Percentiles rank a stretch among this genome's conserved stretches.
Conservation (phyloP, 2,113 vertebrate genomes). For the Oplegnathus fasciatus region DNA sequence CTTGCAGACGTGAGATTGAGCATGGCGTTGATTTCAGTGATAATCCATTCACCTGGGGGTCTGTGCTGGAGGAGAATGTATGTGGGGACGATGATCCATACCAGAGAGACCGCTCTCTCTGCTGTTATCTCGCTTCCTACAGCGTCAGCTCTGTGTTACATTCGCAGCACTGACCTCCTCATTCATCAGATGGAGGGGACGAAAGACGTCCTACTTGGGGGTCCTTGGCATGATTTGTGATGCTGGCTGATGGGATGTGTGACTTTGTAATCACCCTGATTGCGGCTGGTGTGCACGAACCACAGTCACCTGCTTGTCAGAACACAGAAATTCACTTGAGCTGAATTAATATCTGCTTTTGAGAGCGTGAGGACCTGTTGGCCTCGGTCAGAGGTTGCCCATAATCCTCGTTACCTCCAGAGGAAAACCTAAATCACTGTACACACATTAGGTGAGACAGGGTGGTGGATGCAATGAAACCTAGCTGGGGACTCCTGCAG, state of each 20-base stretch:
- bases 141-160: not conserved
- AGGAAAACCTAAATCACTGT: not conserved
- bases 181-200: conserved; percentile 15
- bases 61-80: not conserved
- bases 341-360: not conserved
- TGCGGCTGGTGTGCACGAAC: not conserved
- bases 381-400: not conserved
- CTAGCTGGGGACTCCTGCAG: not conserved
- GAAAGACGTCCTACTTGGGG: not conserved
- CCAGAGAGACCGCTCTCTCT: conserved; percentile 13
- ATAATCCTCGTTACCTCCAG: not conserved
- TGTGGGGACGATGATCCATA: conserved; percentile 41
- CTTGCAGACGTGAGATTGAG: not conserved
- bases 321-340: not conserved
- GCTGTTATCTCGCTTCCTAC: conserved; percentile 4
- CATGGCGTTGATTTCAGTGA: conserved; percentile 5
- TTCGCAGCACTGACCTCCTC: not conserved
- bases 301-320: conserved; percentile 12
- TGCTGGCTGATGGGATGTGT: conserved; percentile 8
- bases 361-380: not conserved
- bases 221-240: conserved; percentile 6
- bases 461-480: not conserved
- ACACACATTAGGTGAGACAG: not conserved
- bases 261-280: conserved; percentile 20
- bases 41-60: conserved; percentile 27